Evolutionary conservation across 2,113 vertebrate genomes (phyloP), one percentile per base, ranked within the genome.

Genomic region (Stigmatopora argus): DNA sequence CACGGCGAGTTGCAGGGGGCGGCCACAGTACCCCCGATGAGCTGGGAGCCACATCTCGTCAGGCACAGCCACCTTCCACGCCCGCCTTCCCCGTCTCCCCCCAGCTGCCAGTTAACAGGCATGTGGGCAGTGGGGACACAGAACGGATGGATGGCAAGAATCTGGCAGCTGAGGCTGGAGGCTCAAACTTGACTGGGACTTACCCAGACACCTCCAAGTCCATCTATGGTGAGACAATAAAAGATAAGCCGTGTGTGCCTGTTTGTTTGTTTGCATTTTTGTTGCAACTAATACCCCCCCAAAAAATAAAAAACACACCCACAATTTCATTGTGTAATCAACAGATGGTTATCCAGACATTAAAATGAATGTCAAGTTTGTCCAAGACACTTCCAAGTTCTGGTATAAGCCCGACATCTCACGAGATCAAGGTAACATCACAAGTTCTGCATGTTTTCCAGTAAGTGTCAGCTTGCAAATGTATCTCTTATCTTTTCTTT

Each of bases 401-500:
- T 99, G 96, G 96, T 99, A 99, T 89, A 99, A 99, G 67, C 94
- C 96, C 0, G 96, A 98, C 60, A 99, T 99, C 83, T 94, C 96
- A 78, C 90, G 96, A 78, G 96, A 99, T 75, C 95, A 99, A 89
- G 96, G 96, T 99, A 67, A 61, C 19, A 9, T 41, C 13, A 14
- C 70, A 88, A 3, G 7, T 3, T 10, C n/a, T 18, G 52, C 34
- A 4, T 3, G 1, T 8, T 34, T 2, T 19, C 46, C 26, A 10
- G 7, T 46, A 7, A 9, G 31, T n/a, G 31, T 52, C 10, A 14
- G 31, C 11, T 6, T 8, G 9, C 44, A 2, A 9, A 11, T 19
- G 23, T 12, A 15, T 45, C 14, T 21, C 46, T 55, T 3, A 21
- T 9, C 46, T 23, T 62, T 26, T 47, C 61, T 51, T 23, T 19